Evolutionary conservation across 1,140 invertebrate species (phyloP), one percentile per base, ranked within the genome.

Genomic region (Penaeus japonicus): DNA sequence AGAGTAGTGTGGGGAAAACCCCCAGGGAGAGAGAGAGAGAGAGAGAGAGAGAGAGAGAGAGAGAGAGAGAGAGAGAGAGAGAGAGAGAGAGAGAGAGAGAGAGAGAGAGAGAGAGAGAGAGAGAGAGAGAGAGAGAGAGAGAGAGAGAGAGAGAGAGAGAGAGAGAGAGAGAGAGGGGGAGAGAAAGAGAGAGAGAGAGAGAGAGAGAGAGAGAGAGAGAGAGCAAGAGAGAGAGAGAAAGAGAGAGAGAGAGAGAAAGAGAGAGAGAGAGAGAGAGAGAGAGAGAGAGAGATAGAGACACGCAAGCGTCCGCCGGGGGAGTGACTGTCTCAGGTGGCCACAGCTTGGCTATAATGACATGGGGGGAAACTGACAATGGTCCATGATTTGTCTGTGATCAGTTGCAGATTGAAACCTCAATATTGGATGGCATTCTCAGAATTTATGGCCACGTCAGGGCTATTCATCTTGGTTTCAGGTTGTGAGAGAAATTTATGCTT

Each of bases 331-430:
- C 35, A 80, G 78, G 35, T 54, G 78, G 78, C 2, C 32, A 18
- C 5, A 22, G 20, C 22, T 27, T 80, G 15, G 35, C 78, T 20
- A 53, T 80, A 80, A 80, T 80, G 78, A 80, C 78, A 47, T 80
- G 47, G 78, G 78, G 78, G 78, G 78, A 39, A 5, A 80, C 20
- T 24, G 78, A 80, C 78, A 80, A 47, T 80, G 78, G 32, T 24
- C 39, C 39, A 80, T 80, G 78, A 80, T 80, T 80, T 80, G 78
- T 53, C 78, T 53, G 39, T 80, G 78, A 80, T 80, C 78, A 80
- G 32, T 39, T 53, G 78, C 78, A 80, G 78, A 80, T 80, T 80
- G 78, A 80, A 80, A 80, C 47, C 78, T 80, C 78, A 27, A 80
- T 80, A 80, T 80, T 80, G 78, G 78, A 80, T 53, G 78, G 17